Conservation (phyloP, 2,888 invertebrate genomes). For the Watsonalla binaria region DNA sequence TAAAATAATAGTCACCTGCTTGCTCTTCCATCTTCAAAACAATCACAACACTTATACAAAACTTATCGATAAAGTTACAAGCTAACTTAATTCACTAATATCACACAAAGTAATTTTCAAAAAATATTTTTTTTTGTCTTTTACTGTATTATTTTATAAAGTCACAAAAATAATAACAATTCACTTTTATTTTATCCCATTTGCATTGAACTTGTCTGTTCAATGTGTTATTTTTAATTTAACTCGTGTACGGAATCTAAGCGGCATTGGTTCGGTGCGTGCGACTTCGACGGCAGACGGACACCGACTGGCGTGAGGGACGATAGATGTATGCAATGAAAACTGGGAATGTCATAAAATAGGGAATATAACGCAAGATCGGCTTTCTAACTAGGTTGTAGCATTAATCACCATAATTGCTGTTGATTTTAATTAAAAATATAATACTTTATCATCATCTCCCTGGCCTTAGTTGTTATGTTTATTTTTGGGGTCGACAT, state of each 20-base stretch:
- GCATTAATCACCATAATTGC: too few species aligned
- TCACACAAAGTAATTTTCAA: conserved; percentile 50
- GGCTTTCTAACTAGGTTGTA: too few species aligned
- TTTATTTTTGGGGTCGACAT: too few species aligned
- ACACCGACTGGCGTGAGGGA: neutral
- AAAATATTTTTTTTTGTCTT: conserved; percentile 6
- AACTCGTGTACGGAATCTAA: conserved; percentile 55
- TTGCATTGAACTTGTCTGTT: conserved; percentile 29
- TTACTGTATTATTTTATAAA: conserved; percentile 14
- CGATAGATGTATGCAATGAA: neutral
- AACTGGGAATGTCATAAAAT: neutral
- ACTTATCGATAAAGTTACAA: conserved; percentile 23
- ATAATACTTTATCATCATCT: too few species aligned
- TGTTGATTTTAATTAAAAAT: too few species aligned
- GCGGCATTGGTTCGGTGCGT: conserved; percentile 47
- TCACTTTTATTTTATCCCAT: conserved; percentile 54
- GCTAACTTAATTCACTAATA: conserved; percentile 60
- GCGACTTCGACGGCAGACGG: conserved; percentile 11
- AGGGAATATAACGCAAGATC: too few species aligned
- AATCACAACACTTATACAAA: conserved; percentile 9
- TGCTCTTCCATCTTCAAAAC: conserved; percentile 56
- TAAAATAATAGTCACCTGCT: conserved; percentile 44
- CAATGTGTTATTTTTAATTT: conserved; percentile 52
- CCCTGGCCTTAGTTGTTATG: too few species aligned
- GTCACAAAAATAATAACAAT: conserved; percentile 6